Conservation (phyloP, 2,797 vertebrate species). For the Rhodeus uyekii region DNA sequence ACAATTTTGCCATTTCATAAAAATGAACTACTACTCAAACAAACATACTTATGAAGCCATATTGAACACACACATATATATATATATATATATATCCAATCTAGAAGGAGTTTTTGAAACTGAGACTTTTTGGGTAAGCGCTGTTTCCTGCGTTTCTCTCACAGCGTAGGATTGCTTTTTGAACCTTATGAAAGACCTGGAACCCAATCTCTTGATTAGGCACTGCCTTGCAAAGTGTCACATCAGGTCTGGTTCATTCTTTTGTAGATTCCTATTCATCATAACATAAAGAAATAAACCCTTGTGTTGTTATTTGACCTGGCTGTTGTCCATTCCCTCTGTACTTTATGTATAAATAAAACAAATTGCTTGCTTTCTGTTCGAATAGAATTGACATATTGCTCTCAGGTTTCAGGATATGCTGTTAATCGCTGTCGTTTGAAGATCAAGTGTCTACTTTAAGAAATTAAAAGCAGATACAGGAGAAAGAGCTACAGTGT, state of each 20-base stretch:
- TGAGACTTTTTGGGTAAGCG: neutral
- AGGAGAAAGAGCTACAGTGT: conserved; percentile 47
- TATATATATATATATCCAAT: too few species aligned
- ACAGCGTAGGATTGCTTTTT: conserved; percentile 63
- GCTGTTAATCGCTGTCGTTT: conserved; percentile 54
- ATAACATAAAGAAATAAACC: conserved; percentile 7
- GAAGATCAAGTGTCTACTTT: conserved; percentile 64
- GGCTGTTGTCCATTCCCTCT: conserved; percentile 41
- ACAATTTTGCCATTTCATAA: neutral
- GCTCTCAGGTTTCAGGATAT: conserved; percentile 65
- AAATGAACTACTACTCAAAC: neutral
- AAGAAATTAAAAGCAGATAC: conserved; percentile 65
- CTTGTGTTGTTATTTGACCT: conserved; percentile 40
- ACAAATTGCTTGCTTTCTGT: conserved; percentile 55
- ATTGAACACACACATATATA: too few species aligned
- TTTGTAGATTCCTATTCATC: neutral
- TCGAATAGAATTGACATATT: conserved; percentile 59
- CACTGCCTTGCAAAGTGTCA: conserved; percentile 15
- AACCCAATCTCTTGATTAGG: conserved; percentile 45
- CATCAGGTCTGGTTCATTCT: neutral
- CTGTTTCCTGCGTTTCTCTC: conserved; percentile 23
- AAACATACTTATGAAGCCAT: neutral
- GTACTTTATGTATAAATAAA: conserved; percentile 55
- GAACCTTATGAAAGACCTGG: conserved; percentile 47
- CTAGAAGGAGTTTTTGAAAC: neutral